Evolutionary conservation across 1,140 invertebrate species (phyloP), one percentile per base, ranked within the genome.

Genomic region (Tigriopus japonicus): DNA sequence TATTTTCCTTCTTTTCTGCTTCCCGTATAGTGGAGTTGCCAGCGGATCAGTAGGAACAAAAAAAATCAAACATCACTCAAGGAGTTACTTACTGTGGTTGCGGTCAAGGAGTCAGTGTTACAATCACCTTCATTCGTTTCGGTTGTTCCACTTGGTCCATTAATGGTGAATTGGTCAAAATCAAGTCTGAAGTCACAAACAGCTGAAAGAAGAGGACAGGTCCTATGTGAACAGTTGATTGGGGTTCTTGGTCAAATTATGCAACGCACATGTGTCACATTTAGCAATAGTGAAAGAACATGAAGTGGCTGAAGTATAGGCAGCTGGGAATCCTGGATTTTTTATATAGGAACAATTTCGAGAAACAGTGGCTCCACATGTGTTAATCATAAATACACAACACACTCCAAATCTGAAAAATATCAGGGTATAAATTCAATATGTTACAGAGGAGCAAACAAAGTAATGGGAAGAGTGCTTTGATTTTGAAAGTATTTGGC

Each of bases 331-430:
- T 6, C 41, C 41, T 14, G 58, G 58, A 52, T 60, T 60, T 10
- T 49, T 60, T 1, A 60, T 60, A 41, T 60, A 60, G 15, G 58
- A 52, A 21, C 42, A 52, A 52, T 60, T 60, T 5, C 51, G 42
- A 14, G 15, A 5, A 9, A 60, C 21, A 3, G 58, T 42, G 19
- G 12, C 58, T 21, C 58, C 58, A 52, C 58, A 60, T 3, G 58
- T 60, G 10, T 15, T 13, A 6, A 42, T 62, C 62, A 65, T 65
- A 66, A 67, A 66, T n/a, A 69, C 63, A 49, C 69, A 70, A 63
- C 69, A 70, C 12, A 68, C 62, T 1, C 69, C 69, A 60, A 68
- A 68, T 42, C 68, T 58, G 17, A 42, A 58, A 9, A 17, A 53
- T 10, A 9, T 17, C n/a, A 53, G 19, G 12, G n/a, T n/a, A n/a